A percentile compares a stretch with the other conserved stretches of the same genome.
These are phyloP conservation scores for Xanthia togata DNA, from an alignment of 2,888 invertebrate species.

Conservation along the genomic window DNA sequence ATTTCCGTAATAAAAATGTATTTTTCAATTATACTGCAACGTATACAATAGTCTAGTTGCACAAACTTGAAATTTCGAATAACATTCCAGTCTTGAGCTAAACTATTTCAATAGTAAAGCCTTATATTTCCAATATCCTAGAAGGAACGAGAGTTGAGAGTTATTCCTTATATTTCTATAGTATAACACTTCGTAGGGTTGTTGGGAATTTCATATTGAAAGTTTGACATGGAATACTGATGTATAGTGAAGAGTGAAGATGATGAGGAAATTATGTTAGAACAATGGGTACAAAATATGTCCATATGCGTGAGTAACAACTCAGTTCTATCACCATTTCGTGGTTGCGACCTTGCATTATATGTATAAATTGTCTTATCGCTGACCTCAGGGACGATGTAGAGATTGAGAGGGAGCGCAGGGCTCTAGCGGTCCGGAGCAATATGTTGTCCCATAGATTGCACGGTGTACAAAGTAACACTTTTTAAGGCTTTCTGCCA, in stretches of 20 bases:
- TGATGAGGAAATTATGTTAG: background rate
- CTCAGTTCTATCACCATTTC: too few species aligned
- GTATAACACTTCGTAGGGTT: constrained; percentile 19
- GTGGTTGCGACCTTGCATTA: background rate
- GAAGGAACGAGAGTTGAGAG: constrained; percentile 45
- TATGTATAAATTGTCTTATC: too few species aligned
- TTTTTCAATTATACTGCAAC: background rate
- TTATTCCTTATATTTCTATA: constrained; percentile 41
- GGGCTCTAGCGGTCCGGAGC: too few species aligned
- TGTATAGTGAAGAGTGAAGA: background rate
- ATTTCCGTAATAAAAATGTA: background rate
- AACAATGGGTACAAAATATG: background rate
- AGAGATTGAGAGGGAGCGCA: too few species aligned
- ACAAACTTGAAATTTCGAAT: constrained; percentile 54
- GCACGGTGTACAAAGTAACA: too few species aligned
- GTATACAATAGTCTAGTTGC: constrained; percentile 17
- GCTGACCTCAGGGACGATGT: too few species aligned
- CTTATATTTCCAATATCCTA: constrained; percentile 66
- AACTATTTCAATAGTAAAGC: constrained; percentile 68
- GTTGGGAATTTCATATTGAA: constrained; percentile 16
- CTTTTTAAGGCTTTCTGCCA: too few species aligned
- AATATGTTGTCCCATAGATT: too few species aligned
- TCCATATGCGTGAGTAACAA: background rate
- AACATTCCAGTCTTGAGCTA: constrained; percentile 51
- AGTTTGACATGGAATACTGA: constrained; percentile 2